Percentiles rank a stretch among this genome's conserved stretches.
phyloP scores from a whole-genome alignment of 1,140 invertebrate species.

The Planococcus citri region DNA sequence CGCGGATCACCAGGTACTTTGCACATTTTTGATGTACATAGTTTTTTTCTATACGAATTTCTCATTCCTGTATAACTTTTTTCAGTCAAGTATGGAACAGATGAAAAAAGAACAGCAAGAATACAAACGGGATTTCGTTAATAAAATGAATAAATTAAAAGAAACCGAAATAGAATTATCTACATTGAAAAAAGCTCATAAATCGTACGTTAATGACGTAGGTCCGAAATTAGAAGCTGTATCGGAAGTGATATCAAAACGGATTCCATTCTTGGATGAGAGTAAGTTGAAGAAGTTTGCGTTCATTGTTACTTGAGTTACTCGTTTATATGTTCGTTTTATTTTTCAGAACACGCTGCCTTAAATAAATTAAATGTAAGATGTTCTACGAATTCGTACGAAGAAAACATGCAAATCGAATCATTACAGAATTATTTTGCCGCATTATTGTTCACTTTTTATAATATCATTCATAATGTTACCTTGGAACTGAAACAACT shows the following conservation, averaged over 20 bases:
- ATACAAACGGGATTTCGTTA: slow-evolving; percentile 41
- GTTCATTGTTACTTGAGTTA: too few species aligned
- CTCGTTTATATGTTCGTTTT: background rate
- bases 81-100: slow-evolving; percentile 36
- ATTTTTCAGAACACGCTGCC: background rate
- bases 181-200: background rate
- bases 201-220: background rate
- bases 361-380: background rate
- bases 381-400: background rate
- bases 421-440: background rate
- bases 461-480: slow-evolving; percentile 13
- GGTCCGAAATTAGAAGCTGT: slow-evolving; percentile 8
- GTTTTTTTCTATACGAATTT: background rate
- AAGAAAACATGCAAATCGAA: background rate
- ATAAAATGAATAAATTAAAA: slow-evolving; percentile 39
- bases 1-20: background rate
- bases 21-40: background rate
- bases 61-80: background rate
- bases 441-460: background rate
- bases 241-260: background rate
- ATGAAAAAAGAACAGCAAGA: slow-evolving; percentile 47
- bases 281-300: background rate
- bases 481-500: slow-evolving; percentile 12
- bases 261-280: background rate
- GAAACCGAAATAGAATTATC: slow-evolving; percentile 38